A percentile compares a stretch with the other conserved stretches of the same genome.
Conservation (phyloP, 2,113 vertebrate species). For the Protobothrops mucrosquamatus region DNA sequence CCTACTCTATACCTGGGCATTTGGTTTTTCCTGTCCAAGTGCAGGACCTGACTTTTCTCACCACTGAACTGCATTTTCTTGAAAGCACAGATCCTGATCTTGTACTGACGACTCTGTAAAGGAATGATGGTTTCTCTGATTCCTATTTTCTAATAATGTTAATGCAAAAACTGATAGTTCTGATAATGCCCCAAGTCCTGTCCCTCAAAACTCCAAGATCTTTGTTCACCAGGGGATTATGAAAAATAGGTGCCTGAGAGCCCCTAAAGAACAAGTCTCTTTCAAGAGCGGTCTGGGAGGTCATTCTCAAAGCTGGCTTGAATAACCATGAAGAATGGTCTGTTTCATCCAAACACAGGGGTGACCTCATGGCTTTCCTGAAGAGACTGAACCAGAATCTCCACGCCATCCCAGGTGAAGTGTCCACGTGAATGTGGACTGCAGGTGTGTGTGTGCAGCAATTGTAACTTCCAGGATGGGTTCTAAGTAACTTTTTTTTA, state of each 20-base stretch:
- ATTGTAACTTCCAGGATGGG: too few species aligned
- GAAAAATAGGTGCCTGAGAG: background rate
- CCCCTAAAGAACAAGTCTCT: background rate
- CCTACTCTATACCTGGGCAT: too few species aligned
- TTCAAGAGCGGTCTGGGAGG: background rate
- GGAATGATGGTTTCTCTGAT: background rate
- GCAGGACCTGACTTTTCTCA: too few species aligned
- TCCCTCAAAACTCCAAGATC: background rate
- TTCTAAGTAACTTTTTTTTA: too few species aligned
- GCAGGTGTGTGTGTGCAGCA: too few species aligned
- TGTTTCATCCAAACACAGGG: background rate
- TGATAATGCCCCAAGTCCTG: background rate
- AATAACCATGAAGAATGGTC: background rate
- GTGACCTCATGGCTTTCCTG: background rate
- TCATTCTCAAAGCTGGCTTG: background rate
- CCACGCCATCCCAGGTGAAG: background rate
- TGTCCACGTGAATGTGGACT: too few species aligned
- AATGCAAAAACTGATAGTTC: background rate
- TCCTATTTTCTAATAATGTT: background rate
- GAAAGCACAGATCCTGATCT: background rate
- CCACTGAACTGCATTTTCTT: too few species aligned
- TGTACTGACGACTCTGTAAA: too few species aligned
- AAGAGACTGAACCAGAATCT: background rate
- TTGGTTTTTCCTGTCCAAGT: too few species aligned
- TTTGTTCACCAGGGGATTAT: background rate